phyloP scores from a whole-genome alignment of 23 tunicate genomes.

The Pegea sp. region DNA sequence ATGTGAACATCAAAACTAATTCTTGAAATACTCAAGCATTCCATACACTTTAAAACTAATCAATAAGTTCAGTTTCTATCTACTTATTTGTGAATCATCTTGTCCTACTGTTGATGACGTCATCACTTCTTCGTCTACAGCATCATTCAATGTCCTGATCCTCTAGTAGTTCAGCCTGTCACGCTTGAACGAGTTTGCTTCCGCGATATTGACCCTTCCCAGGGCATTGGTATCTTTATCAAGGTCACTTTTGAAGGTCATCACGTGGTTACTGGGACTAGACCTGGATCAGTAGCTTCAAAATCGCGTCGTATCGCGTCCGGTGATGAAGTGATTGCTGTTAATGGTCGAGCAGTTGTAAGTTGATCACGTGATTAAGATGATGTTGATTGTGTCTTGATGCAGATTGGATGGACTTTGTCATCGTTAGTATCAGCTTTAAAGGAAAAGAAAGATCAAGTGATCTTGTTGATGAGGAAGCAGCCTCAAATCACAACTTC shows the following conservation, averaged over 20 bases:
- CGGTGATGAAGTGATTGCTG: slow-evolving; percentile 89
- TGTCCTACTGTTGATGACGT: no score
- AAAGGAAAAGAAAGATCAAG: slow-evolving; percentile 34
- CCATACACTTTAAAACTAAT: no score
- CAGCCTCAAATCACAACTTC: slow-evolving; percentile 78
- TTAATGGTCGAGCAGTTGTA: slow-evolving; percentile 62
- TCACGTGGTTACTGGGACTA: slow-evolving; percentile 85
- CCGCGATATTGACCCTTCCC: slow-evolving; percentile 27
- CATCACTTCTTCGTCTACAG: slow-evolving; percentile 15
- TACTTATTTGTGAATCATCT: no score
- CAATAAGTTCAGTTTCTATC: no score
- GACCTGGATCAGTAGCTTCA: slow-evolving; percentile 54
- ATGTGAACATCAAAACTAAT: no score
- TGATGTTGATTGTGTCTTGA: no score
- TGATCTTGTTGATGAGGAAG: slow-evolving; percentile 40
- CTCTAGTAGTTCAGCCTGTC: slow-evolving; percentile 49
- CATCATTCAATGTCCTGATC: slow-evolving; percentile 32
- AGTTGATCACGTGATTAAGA: no score
- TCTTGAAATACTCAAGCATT: no score
- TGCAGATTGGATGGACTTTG: slow-evolving; percentile 81
- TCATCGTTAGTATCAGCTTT: slow-evolving; percentile 42
- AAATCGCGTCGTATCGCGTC: slow-evolving; percentile 17
- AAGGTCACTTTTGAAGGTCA: slow-evolving; percentile 80
- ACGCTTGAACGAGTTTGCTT: slow-evolving; percentile 32
- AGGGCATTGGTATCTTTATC: slow-evolving; percentile 34